Evolutionary conservation across 2,888 invertebrate species (phyloP).

Genomic region (Dasypogon diadema): DNA sequence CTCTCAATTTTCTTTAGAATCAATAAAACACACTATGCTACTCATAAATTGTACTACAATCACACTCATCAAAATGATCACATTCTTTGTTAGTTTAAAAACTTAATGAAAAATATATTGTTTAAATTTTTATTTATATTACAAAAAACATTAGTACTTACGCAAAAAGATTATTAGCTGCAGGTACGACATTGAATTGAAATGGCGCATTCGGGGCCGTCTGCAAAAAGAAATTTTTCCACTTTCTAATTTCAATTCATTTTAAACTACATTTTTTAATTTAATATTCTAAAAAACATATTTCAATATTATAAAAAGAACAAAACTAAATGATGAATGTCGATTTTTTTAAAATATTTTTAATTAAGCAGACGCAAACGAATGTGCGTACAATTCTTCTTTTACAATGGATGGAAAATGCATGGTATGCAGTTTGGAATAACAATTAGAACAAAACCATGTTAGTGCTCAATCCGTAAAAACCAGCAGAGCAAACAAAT

Average conservation of each 20-base stretch:
- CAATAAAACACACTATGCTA: background rate
- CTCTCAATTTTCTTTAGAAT: background rate
- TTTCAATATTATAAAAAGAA: background rate
- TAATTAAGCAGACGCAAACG: slow-evolving; percentile 53
- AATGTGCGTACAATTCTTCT: slow-evolving; percentile 54
- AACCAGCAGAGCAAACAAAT: background rate
- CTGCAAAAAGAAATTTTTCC: slow-evolving; percentile 62
- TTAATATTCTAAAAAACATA: slow-evolving; percentile 22
- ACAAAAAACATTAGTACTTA: slow-evolving; percentile 62
- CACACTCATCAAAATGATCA: background rate
- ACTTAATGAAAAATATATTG: slow-evolving; percentile 8
- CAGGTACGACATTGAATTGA: slow-evolving; percentile 67
- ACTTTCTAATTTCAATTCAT: slow-evolving; percentile 50
- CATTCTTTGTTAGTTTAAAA: slow-evolving; percentile 30
- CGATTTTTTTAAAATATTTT: slow-evolving; percentile 32
- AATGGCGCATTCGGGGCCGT: slow-evolving; percentile 66
- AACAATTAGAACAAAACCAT: slow-evolving; percentile 19
- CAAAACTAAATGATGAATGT: slow-evolving; percentile 8
- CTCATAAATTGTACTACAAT: background rate
- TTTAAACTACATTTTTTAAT: slow-evolving; percentile 28
- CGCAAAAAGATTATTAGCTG: slow-evolving; percentile 67
- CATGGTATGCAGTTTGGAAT: slow-evolving; percentile 6
- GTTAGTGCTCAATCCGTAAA: slow-evolving; percentile 4
- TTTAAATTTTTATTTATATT: slow-evolving; percentile 24
- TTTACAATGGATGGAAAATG: background rate